Evolutionary conservation across 2,888 invertebrate species (phyloP).

Genomic region (Autographa gamma): DNA sequence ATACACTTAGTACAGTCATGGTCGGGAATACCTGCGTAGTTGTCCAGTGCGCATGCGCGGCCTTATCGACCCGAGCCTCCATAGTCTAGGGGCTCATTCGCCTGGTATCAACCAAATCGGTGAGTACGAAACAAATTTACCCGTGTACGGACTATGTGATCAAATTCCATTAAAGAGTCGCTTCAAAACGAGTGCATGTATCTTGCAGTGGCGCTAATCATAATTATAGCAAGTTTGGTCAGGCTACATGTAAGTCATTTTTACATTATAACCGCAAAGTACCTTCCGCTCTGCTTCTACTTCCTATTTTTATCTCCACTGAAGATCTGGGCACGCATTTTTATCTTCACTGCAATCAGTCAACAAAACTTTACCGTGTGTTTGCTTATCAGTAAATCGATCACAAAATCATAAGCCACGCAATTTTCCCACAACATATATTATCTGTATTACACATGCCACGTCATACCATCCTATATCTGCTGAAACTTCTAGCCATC

Average conservation of each 20-base stretch:
- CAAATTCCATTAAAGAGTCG: slow-evolving; percentile 50
- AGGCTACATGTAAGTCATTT: slow-evolving; percentile 83
- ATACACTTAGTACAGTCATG: slow-evolving; percentile 45
- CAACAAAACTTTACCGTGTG: slow-evolving; percentile 23
- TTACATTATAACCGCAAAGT: slow-evolving; percentile 42
- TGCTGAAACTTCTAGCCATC: background rate
- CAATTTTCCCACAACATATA: background rate
- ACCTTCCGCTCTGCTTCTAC: slow-evolving; percentile 31
- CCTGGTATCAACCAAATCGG: slow-evolving; percentile 75
- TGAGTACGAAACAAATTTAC: slow-evolving; percentile 77
- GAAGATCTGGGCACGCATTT: slow-evolving; percentile 34
- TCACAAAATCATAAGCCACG: slow-evolving; percentile 22
- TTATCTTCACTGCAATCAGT: slow-evolving; percentile 7
- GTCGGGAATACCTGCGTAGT: slow-evolving; percentile 65
- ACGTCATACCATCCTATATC: background rate
- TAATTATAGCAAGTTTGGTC: slow-evolving; percentile 85
- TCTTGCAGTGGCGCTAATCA: slow-evolving; percentile 86
- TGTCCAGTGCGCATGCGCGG: slow-evolving; percentile 74
- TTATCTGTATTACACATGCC: no score
- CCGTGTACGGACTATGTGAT: slow-evolving; percentile 64
- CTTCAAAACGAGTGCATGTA: slow-evolving; percentile 80
- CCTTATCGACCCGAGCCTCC: slow-evolving; percentile 68
- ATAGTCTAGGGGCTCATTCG: slow-evolving; percentile 68
- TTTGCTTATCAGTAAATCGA: slow-evolving; percentile 16
- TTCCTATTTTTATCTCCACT: slow-evolving; percentile 25